Evolutionary conservation across 2,113 vertebrate species (phyloP), one percentile per base, ranked within the genome.

Genomic region (Rhadina sibilatrix): DNA sequence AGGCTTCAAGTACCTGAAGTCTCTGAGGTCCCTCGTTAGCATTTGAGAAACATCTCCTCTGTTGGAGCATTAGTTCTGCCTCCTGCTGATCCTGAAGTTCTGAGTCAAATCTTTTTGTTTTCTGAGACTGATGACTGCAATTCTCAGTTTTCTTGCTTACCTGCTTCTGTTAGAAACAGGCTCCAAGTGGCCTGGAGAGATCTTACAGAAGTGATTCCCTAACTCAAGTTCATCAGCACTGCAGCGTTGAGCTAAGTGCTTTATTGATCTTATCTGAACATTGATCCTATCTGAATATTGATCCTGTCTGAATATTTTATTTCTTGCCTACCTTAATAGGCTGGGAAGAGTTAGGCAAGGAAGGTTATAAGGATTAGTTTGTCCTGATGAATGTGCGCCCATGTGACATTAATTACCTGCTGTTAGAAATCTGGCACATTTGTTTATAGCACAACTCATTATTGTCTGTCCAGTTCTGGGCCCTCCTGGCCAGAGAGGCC

Each of bases 71-170:
- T 84, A 27, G 57, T 70, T 97, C 80, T 91, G 61, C 68, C 87
- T 94, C 82, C 93, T 74, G 91, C 80, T 88, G 93, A 61, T 93
- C 28, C 50, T 60, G 49, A 69, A 82, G 56, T 94, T 63, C 77
- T n/a, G 33, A 74, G 64, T 60, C 80, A 85, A 94, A 60, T 57
- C 64, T 80, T 88, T 95, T 87, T 44, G 61, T 91, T 86, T 85
- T 82, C 52, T 89, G 70, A 76, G 66, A 87, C 17, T 87, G 93
- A 96, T 90, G 79, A 69, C 27, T 80, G 87, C 63, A 95, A 79
- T 97, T 96, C 93, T 69, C 46, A 68, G 70, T 89, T 93, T 71
- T 61, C 49, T 85, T 91, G 52, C 76, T 96, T 95, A 59, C 50
- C 35, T 33, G 30, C 19, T 40, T 64, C n/a, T 75, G 21, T 63